Conservation (phyloP, 2,113 vertebrate species). For the Hyla sarda region DNA sequence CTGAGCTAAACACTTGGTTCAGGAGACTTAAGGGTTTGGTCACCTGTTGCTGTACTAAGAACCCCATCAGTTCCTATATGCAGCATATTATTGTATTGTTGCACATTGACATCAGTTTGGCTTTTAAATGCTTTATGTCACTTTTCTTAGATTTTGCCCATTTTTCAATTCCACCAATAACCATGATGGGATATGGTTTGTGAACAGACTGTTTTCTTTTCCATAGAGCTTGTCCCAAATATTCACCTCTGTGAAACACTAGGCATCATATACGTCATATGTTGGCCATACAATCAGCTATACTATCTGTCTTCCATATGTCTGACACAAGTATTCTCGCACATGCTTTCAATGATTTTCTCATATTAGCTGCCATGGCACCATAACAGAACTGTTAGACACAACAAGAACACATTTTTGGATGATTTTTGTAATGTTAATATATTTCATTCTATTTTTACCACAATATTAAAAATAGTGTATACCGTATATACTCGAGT, state of each 20-base stretch:
- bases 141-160: background rate
- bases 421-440: background rate
- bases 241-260: background rate
- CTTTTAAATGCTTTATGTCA: background rate
- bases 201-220: conserved; percentile 8
- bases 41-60: no score
- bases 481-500: no score
- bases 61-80: background rate
- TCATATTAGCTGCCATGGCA: background rate
- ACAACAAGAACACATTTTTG: background rate
- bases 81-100: background rate
- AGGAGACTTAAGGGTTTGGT: background rate
- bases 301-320: conserved; percentile 1
- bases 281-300: background rate
- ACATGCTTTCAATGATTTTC: background rate
- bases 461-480: background rate
- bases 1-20: background rate
- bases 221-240: background rate
- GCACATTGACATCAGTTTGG: background rate
- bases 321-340: background rate
- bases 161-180: background rate
- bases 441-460: background rate
- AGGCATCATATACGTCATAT: background rate
- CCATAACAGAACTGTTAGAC: background rate
- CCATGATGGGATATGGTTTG: conserved; percentile 28